Base-by-base conservation (phyloP, 2,797 vertebrate genomes). In the Diplodus sargus region DNA sequence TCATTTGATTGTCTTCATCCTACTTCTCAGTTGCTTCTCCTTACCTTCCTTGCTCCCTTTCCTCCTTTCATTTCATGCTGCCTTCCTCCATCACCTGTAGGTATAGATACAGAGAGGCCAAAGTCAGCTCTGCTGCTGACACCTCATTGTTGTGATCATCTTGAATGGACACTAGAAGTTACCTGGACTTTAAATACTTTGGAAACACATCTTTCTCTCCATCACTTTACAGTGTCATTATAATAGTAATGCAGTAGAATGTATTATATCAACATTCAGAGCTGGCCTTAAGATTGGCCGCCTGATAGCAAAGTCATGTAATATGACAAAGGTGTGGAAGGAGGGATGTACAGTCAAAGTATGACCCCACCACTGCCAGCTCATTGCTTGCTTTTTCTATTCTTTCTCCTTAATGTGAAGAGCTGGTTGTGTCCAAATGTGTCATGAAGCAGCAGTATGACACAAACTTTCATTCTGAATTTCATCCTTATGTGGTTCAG, bases 21-120 rank as follows among this genome's bases (percentile, higher is more conserved):
- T 82, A 87, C 79, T 86, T 87, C 90, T 93, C 90, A 92, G 91
- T 93, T 94, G 91, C 90, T 90, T 92, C 79, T 92, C 87, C 81
- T 85, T 79, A 74, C 81, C 87, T 82, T 78, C 80, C 86, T 87
- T 82, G 78, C 84, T 84, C 74, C 73, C 70, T 75, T 76, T 69
- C 69, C 57, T 79, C 74, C 85, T 72, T 70, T 74, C 89, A 82
- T 90, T 57, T 79, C 77, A 89, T 11, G 64, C 89, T 88, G 81
- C 83, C 85, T 58, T 63, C 76, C 76, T 85, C 71, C 80, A 84
- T 90, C 88, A 84, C 79, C 74, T 54, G 61, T 79, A 85, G 85
- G 82, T 64, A 64, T 82, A 93, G 85, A 80, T 67, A 58, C 76
- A 89, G 80, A 87, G 58, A 84, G 69, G 76, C 74, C 70, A 57